Conservation (phyloP, 2,113 vertebrate species). For the Dermatemys mawii region DNA sequence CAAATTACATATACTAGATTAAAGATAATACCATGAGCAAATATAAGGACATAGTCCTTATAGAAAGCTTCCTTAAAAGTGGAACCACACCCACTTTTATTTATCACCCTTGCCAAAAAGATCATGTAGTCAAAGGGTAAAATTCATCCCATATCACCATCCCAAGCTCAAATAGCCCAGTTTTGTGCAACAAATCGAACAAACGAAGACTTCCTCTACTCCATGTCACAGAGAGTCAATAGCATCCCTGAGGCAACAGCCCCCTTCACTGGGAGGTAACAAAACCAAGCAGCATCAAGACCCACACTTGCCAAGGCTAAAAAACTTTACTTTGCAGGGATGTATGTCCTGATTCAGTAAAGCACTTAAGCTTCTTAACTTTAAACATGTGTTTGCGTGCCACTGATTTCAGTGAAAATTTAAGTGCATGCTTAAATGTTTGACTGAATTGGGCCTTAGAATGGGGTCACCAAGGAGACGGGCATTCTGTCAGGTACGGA, state of each 20-base stretch:
- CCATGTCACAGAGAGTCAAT: background rate
- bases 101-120: background rate
- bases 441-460: background rate
- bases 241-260: background rate
- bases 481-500: background rate
- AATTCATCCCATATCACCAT: background rate
- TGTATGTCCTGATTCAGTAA: background rate
- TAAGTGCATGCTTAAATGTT: background rate
- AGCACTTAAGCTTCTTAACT: background rate
- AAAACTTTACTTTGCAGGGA: background rate
- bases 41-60: background rate
- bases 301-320: background rate
- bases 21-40: background rate
- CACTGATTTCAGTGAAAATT: background rate
- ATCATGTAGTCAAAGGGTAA: background rate
- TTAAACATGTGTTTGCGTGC: background rate
- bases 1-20: background rate
- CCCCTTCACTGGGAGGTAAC: background rate
- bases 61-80: background rate
- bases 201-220: background rate
- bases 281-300: background rate
- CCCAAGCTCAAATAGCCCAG: background rate
- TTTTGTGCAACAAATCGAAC: background rate
- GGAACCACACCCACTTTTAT: background rate
- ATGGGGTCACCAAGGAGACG: constrained; percentile 5